These are phyloP conservation scores for Apostichopus californicus DNA, from an alignment of 35 echinoderm and acorn worm species.

Conservation along the genomic window DNA sequence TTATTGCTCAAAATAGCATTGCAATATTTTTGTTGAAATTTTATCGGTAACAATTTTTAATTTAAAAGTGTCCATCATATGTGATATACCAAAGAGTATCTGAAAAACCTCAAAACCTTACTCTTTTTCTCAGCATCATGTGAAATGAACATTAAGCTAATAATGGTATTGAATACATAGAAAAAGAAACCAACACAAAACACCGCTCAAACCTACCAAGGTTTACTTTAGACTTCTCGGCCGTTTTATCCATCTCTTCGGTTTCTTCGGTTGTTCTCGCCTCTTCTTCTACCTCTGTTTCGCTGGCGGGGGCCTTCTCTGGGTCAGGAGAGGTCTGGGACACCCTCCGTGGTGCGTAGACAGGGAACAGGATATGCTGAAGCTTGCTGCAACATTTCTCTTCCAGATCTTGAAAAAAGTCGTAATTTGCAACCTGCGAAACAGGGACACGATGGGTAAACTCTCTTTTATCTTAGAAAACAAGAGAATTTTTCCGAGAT, in stretches of 20 bases:
- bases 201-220: background rate
- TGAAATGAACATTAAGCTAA: too few species aligned
- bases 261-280: background rate
- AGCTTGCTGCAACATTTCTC: conserved; percentile 87
- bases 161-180: too few species aligned
- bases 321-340: conserved; percentile 40
- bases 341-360: conserved; percentile 59
- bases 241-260: background rate
- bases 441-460: background rate
- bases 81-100: too few species aligned
- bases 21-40: too few species aligned
- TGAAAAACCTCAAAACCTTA: too few species aligned
- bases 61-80: too few species aligned
- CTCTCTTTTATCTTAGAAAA: too few species aligned
- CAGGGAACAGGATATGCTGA: conserved; percentile 56
- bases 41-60: too few species aligned
- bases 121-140: too few species aligned
- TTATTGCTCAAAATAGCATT: too few species aligned
- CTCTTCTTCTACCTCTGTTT: conserved; percentile 11
- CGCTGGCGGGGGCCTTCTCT: background rate
- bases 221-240: conserved; percentile 9
- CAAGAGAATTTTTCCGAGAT: too few species aligned
- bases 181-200: too few species aligned
- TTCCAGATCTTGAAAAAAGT: conserved; percentile 87
- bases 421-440: conserved; percentile 87